Evolutionary conservation across 2,888 invertebrate genomes (phyloP), one percentile per base, ranked within the genome.

Genomic region (Ophion obscuratus): DNA sequence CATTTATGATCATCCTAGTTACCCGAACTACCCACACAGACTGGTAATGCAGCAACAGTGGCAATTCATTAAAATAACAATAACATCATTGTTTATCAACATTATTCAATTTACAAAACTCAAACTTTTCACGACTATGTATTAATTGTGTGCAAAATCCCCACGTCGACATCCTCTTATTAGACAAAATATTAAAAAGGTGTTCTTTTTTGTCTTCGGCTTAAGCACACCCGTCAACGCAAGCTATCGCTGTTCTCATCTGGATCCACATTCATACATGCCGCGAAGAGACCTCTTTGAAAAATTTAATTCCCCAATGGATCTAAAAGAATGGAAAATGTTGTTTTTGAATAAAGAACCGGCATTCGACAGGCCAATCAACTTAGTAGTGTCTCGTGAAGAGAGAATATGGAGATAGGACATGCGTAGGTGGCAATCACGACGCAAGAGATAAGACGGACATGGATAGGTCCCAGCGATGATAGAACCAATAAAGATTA

Each of bases 361-460:
- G 53, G 53, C 53, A 17, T 53, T 17, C 17, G 53, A 53, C 53
- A 14, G 53, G 14, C 53, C 53, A 53, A 66, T 36, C 36, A 36
- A 36, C 36, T 5, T 24, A 66, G 17, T 6, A 66, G 17, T 36
- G 17, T 17, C 2, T 53, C 53, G 66, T 36, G 17, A 36, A 66
- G 66, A 10, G 36, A 2, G 11, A 40, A 67, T 31, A 10, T 61
- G 66, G 31, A 67, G 44, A 71, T 61, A 40, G 67, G 66, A 57
- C 31, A 77, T 53, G 85, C 85, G 85, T 85, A 75, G 85, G 81
- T 75, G 70, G 81, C 20, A 31, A 64, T 70, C 73, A 74, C 77
- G 67, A 66, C 66, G n/a, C 31, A 62, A 47, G 57, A 53, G 62
- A 81, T 78, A 81, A 74, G 75, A 81, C 67, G 27, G 36, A 74